These are phyloP conservation scores for Priocnemis perturbator DNA, from an alignment of 2,888 invertebrate genomes.

Conservation along the genomic window DNA sequence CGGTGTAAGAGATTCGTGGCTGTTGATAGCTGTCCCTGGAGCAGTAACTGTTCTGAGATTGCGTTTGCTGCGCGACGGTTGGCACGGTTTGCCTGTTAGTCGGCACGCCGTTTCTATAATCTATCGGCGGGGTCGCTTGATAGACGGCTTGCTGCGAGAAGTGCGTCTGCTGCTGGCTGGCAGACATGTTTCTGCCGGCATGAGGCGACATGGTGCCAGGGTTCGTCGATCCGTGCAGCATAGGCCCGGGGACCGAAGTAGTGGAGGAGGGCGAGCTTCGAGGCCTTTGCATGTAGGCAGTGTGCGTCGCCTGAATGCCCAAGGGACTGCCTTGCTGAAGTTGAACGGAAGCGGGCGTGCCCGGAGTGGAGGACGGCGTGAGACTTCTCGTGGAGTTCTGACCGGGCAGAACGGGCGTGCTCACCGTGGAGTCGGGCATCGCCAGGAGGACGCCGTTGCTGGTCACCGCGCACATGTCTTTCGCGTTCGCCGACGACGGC, in stretches of 20 bases:
- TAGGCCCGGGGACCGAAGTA: slow-evolving; percentile 74
- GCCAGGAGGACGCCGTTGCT: slow-evolving; percentile 72
- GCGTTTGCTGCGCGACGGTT: slow-evolving; percentile 58
- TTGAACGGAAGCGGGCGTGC: slow-evolving; percentile 80
- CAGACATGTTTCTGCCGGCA: slow-evolving; percentile 54
- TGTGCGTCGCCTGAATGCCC: slow-evolving; percentile 72
- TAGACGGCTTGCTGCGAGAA: slow-evolving; percentile 69
- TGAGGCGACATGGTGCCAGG: slow-evolving; percentile 66
- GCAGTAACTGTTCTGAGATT: slow-evolving; percentile 65
- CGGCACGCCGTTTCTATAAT: slow-evolving; percentile 69
- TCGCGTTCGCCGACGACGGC: slow-evolving; percentile 77
- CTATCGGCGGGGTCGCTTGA: slow-evolving; percentile 60
- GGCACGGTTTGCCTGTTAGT: slow-evolving; percentile 61
- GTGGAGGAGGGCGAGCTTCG: slow-evolving; percentile 84
- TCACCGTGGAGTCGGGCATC: slow-evolving; percentile 77
- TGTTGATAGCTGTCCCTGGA: slow-evolving; percentile 70
- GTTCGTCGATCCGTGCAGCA: slow-evolving; percentile 77
- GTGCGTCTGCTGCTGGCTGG: slow-evolving; percentile 63
- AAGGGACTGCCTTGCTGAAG: slow-evolving; percentile 79
- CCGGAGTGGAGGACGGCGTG: slow-evolving; percentile 81
- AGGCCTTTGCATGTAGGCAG: slow-evolving; percentile 79
- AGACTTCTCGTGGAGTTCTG: slow-evolving; percentile 80
- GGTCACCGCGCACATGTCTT: slow-evolving; percentile 70
- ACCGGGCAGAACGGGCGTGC: slow-evolving; percentile 68
- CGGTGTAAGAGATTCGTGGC: slow-evolving; percentile 61